Evolutionary conservation across 35 echinoderm and acorn worm genomes (phyloP), one percentile per base, ranked within the genome.

Genomic region (Patiria miniata): DNA sequence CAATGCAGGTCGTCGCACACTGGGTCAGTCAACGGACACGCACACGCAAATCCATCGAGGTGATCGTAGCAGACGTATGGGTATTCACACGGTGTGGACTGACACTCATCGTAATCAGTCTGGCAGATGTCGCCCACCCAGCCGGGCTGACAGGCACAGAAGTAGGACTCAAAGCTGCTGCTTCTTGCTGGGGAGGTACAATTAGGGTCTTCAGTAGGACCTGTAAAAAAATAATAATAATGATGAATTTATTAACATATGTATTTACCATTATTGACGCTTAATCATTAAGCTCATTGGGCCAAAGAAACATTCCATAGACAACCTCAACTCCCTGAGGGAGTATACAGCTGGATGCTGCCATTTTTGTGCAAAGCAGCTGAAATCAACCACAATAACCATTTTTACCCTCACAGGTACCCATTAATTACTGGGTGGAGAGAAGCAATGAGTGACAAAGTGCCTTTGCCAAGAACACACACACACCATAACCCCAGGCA

Each of bases 11-110:
- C 65, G 14, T 26, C 34, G 29, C 65, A 73, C 65, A 73, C 14
- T 30, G 65, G 65, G 26, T 36, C 29, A 34, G 65, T 26, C 65
- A 73, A 73, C 15, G 65, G 65, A 8, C 65, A 73, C 0, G 65
- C 65, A 34, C 65, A 73, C 65, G 21, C 21, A 73, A 73, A 73
- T 73, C 65, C 65, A 30, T 73, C 34, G 65, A 73, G 34, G 18
- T 14, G 65, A 36, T 73, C 65, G 29, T 28, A 73, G 65, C 65
- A 73, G 65, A 73, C 65, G 29, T 32, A 73, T 30, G 65, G 65
- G 26, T 10, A 73, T 73, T 73, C 65, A 30, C 65, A 73, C 0
- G 65, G 29, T 73, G 65, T 30, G 34, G 65, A 73, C 34, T 26
- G 7, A 34, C 65, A 73, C 29, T 73, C 65, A 23, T 73, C 65